Evolutionary conservation across 1,140 invertebrate species (phyloP), one percentile per base, ranked within the genome.

Genomic region (Drosophila miranda): DNA sequence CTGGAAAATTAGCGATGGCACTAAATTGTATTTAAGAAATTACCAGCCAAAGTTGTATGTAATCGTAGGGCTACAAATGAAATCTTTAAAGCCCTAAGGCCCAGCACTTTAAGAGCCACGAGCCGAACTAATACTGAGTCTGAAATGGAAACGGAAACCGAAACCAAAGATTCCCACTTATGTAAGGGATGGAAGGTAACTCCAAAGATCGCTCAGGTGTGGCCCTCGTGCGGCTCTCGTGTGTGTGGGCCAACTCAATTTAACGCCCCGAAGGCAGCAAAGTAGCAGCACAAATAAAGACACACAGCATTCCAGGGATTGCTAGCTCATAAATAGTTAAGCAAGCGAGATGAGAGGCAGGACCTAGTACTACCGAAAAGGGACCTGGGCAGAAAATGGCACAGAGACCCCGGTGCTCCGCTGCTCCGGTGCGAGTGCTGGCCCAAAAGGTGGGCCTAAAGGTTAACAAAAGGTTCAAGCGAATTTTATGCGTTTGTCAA

Each of bases 311-410:
- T 88, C 81, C 81, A 66, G 80, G 81, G 81, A 86, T 86, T 86
- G 81, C 81, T 82, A 87, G 82, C 81, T 86, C 78, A 87, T 87
- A 87, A 87, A 87, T 87, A 87, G 82, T 87, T 87, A 87, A 87
- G 82, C 64, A 87, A 66, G 64, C 82, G 70, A 86, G 81, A 75
- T 80, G 77, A 86, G 86, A 86, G 78, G 78, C 70, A 82, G 77
- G 49, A 46, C 56, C 44, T 42, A 48, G 38, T n/a, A 11, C n/a
- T 3, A 14, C 55, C 59, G 44, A 71, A 71, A 71, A 67, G 45
- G 66, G 67, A 83, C 45, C 38, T 43, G 59, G 71, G 53, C 72
- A 67, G 62, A 49, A 75, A 75, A 75, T 75, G 72, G 78, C 62
- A 79, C 53, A 51, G 38, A 26, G 34, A 75, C 44, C 45, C 58